Base-by-base conservation (phyloP, 2,113 vertebrate genomes). In the Centrocercus urophasianus region DNA sequence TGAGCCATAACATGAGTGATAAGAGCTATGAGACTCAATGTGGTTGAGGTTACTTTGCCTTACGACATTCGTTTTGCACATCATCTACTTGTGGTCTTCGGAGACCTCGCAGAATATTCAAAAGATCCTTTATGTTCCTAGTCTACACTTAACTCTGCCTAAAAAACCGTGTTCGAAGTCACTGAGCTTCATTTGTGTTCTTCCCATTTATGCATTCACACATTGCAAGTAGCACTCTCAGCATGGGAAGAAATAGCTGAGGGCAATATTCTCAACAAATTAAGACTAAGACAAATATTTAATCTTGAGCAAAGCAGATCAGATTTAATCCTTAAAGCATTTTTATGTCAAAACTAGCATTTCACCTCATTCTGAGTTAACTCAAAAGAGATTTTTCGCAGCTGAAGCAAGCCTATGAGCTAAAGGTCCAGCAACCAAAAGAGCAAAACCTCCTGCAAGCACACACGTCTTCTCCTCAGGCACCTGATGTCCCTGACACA, bases 181-280 rank as follows among this genome's bases (percentile, higher is more conserved):
- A 14, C 0, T 48, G 83, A 90, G 45, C 18, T 92, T 92, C 73
- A 77, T 5, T 1, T 1, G 9, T 3, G 2, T 36, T 80, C 34
- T 66, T 73, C 50, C 65, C 11, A 6, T 89, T 71, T 54, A 32
- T 16, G 72, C 30, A 70, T n/a, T 59, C 47, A 69, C 27, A 64
- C 8, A n/a, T 36, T 45, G 60, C 1, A 2, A 92, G 65, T 28
- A 67, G 28, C 18, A 50, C 9, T 28, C 47, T 74, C 25, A 50
- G 6, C 5, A 2, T 16, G 56, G 69, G 25, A n/a, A 66, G 76
- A 81, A 56, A 69, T 18, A 88, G 30, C 15, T n/a, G 20, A 63
- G 42, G 64, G 60, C 86, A 93, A 70, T 77, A 40, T 8, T 63
- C 40, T 66, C n/a, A 80, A 43, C 10, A 90, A 82, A 70, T 85